Evolutionary conservation across 2,113 vertebrate genomes (phyloP).

Genomic region (Probosciger aterrimus): DNA sequence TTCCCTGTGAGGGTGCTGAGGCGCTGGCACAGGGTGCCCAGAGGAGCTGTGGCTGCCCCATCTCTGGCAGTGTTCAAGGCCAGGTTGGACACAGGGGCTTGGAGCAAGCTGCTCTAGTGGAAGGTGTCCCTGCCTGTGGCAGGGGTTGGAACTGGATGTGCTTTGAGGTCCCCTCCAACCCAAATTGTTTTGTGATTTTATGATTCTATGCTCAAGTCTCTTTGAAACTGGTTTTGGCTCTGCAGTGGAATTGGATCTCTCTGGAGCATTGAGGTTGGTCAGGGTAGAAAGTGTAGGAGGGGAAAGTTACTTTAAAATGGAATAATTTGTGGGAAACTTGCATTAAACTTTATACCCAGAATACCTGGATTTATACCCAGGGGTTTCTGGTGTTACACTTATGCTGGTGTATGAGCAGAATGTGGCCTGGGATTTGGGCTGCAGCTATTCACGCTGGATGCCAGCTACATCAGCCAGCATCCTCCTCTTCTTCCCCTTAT

Average conservation of each 20-base stretch:
- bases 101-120: no score
- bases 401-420: neutral
- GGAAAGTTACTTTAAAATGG: neutral
- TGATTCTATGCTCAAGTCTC: neutral
- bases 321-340: neutral
- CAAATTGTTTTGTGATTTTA: neutral
- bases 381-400: neutral
- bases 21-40: neutral
- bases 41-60: no score
- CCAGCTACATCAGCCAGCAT: neutral
- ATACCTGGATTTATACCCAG: neutral
- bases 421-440: neutral
- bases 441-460: neutral
- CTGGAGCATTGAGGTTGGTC: neutral
- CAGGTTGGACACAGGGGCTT: no score
- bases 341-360: neutral
- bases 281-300: neutral
- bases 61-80: no score
- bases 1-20: neutral
- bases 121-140: neutral
- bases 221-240: neutral
- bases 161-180: neutral
- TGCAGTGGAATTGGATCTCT: slow-evolving; percentile 10
- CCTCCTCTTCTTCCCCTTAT: neutral
- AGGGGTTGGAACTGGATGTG: neutral